Evolutionary conservation across 1,140 invertebrate species (phyloP), one percentile per base, ranked within the genome.

Genomic region (Drosophila obscura): DNA sequence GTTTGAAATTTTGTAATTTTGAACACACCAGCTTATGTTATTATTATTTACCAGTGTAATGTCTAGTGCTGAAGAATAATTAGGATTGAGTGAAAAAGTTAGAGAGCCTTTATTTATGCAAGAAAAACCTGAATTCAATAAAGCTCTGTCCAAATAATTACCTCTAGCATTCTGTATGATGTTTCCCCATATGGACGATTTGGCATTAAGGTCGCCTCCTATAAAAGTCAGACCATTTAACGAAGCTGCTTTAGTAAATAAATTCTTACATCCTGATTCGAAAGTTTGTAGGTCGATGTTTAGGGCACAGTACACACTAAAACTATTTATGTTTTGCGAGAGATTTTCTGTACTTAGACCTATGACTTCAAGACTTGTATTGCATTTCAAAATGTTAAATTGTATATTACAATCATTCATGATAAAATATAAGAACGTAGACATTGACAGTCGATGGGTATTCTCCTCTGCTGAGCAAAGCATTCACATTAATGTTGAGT

Each of bases 21-120:
- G 16, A 16, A 7, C 35, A 9, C 4, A 35, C n/a, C 7, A 52
- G n/a, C 7, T 35, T 51, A 51, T 31, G 8, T 51, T 51, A 0
- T 4, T 4, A 3, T 5, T 26, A 5, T 26, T 26, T 26, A 31
- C n/a, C 16, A 51, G 26, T 15, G 49, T 15, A 15, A 31, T 2
- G 16, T 51, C 26, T 15, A 31, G 9, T 1, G 49, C 49, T 8
- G 49, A 51, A 7, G 8, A 51, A 31, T 31, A 31, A 7, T n/a
- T 51, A 5, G 15, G 49, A 51, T 51, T 51, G 26, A 3, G 3
- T 31, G 8, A 31, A 8, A 31, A 51, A 7, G 49, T 16, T 31
- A 13, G 49, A n/a, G n/a, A 16, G 3, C 52, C 52, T n/a, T 39
- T 55, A 24, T 44, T 44, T 44, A 41, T 8, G 11, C 52, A 55